Evolutionary conservation across 2,797 vertebrate genomes (phyloP).

Genomic region (Atherinosoma microstoma): DNA sequence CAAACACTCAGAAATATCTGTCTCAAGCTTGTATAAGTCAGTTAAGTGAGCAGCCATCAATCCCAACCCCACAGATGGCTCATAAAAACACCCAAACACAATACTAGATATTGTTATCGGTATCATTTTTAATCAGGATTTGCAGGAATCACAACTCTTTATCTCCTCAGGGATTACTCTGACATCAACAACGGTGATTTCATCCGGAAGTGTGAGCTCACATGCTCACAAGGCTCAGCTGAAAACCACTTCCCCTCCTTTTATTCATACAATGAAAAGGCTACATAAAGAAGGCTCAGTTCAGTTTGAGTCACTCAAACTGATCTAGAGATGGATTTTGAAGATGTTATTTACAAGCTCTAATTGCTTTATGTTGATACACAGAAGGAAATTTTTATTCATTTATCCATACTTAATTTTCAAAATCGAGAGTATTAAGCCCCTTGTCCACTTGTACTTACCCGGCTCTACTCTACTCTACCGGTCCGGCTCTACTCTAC

Average conservation of each 20-base stretch:
- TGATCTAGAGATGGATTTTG: neutral
- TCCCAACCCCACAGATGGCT: neutral
- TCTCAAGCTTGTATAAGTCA: conserved; percentile 25
- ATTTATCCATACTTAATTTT: neutral
- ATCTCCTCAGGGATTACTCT: conserved; percentile 12
- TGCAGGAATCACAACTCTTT: conserved; percentile 6
- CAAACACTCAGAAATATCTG: conserved; percentile 19
- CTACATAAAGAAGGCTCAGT: conserved; percentile 34
- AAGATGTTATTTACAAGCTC: neutral
- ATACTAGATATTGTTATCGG: neutral
- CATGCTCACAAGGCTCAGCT: conserved; percentile 28
- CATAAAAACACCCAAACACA: conserved; percentile 21
- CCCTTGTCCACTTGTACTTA: too few species aligned
- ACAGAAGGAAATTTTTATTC: neutral
- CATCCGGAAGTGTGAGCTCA: conserved; percentile 44
- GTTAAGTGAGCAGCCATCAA: conserved; percentile 20
- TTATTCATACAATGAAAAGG: neutral
- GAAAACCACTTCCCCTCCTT: conserved; percentile 15
- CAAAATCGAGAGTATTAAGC: too few species aligned
- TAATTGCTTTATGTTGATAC: conserved; percentile 8
- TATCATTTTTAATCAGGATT: neutral
- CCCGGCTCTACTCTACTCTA: too few species aligned
- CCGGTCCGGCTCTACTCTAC: too few species aligned
- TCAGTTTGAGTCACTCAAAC: conserved; percentile 26
- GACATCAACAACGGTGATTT: conserved; percentile 46